These are phyloP conservation scores for Amphilophus citrinellus DNA, from an alignment of 2,113 vertebrate genomes.

Conservation along the genomic window DNA sequence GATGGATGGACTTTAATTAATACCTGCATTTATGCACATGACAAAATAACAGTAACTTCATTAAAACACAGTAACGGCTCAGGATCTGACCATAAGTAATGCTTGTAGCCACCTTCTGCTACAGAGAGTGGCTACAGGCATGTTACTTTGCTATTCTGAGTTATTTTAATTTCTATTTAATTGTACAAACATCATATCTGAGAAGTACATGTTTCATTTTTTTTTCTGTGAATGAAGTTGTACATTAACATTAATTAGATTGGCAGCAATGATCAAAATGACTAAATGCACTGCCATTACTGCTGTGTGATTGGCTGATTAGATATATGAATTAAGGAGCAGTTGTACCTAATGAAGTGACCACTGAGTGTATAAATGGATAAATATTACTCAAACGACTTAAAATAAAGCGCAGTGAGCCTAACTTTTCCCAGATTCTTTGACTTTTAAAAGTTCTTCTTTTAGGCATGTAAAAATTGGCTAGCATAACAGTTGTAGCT, in stretches of 20 bases:
- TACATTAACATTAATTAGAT: too few species aligned
- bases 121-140: too few species aligned
- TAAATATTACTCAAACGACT: background rate
- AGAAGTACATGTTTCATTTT: too few species aligned
- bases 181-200: too few species aligned
- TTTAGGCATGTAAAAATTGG: background rate
- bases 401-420: background rate
- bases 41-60: background rate
- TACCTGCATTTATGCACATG: background rate
- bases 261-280: too few species aligned
- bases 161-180: too few species aligned
- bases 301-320: too few species aligned
- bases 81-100: background rate
- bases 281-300: too few species aligned
- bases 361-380: background rate
- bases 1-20: background rate
- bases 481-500: background rate
- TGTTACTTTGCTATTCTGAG: too few species aligned
- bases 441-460: background rate
- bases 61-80: background rate
- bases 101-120: too few species aligned
- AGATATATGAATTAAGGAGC: background rate
- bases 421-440: background rate
- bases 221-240: too few species aligned
- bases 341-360: background rate